Base-by-base conservation (phyloP, 2,888 invertebrate genomes). In the Flexamia atlantica region DNA sequence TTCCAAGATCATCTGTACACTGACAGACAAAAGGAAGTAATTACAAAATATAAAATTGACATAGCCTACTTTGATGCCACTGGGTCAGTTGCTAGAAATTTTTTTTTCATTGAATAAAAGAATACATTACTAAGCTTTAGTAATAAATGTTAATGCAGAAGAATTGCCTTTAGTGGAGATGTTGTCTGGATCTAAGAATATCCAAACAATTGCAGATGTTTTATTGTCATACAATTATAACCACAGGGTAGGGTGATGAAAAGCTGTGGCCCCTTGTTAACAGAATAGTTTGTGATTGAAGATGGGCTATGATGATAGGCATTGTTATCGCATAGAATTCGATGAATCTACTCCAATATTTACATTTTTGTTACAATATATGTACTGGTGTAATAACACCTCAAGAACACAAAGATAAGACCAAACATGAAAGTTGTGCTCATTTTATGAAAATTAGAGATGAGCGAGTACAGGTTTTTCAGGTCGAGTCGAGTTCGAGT, bases 1-100 rank as follows among this genome's bases (percentile, higher is more conserved):
- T 57, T 57, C 7, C 20, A 57, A 57, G 17, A 10, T 5, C 57
- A 57, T 57, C 57, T 57, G 5, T 57, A 57, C 57, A 57, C 7
- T 5, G 57, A 20, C 7, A n/a, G 7, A 23, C 57, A 57, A 57
- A 57, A 23, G 23, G 23, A 57, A n/a, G 7, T 57, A 7, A 57
- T 57, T 57, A 20, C 17, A 7, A 5, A 40, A 40, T 12, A 40
- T 40, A 12, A 12, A 40, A 12, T 40, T 9, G 40, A 40, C 40
- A 12, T 40, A 10, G n/a, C 57, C 7, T 57, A 57, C n/a, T 57
- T 57, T 57, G 57, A 57, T 57, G 57, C 57, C 9, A 57, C 57
- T 7, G 57, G 57, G 7, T 20, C 57, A 57, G 57, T 57, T 5
- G 57, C 23, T 10, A 57, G 57, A 57, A 57, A 57, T n/a, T 7